Evolutionary conservation across 2,888 invertebrate genomes (phyloP), one percentile per base, ranked within the genome.

Genomic region (Dastarcus helophoroides): DNA sequence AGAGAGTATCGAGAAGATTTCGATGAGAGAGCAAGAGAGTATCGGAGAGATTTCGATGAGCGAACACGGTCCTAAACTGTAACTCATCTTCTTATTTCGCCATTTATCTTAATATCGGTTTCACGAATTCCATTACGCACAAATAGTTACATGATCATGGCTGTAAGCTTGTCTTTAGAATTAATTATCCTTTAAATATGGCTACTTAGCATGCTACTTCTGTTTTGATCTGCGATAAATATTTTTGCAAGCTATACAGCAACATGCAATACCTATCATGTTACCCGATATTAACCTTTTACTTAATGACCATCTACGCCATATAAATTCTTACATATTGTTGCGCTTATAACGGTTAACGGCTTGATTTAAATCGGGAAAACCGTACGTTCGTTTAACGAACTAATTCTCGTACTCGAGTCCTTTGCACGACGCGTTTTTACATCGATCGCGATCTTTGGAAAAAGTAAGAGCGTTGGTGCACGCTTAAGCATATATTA

Each of bases 201-300:
- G 45, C 48, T 43, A 48, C 48, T 50, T 48, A 46, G 37, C 51
- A 51, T 48, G 51, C 51, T 48, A 48, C 46, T 44, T 47, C 44
- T 46, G 48, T 48, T 44, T 36, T 38, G 49, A 48, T 47, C 41
- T 31, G 10, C 43, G 47, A 50, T 49, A 48, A 46, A 49, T 46
- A 48, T 44, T 47, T 48, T 49, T 22, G 23, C 42, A 35, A 33
- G 39, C 26, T 23, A 31, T 31, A 32, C 36, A 37, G 29, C 38
- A 33, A 38, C 47, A 47, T 38, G 42, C 41, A 40, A 42, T 26
- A 29, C 22, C 8, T 39, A 41, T 42, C 42, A 32, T 29, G 31
- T 42, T 42, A 36, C 42, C 9, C 22, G 32, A 37, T 41, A 41
- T 41, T 41, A 41, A 17, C 6, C 37, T 35, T 41, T 41, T 41